These are phyloP conservation scores for Drosophila repletoides DNA, from an alignment of 1,140 invertebrate species.

Conservation along the genomic window DNA sequence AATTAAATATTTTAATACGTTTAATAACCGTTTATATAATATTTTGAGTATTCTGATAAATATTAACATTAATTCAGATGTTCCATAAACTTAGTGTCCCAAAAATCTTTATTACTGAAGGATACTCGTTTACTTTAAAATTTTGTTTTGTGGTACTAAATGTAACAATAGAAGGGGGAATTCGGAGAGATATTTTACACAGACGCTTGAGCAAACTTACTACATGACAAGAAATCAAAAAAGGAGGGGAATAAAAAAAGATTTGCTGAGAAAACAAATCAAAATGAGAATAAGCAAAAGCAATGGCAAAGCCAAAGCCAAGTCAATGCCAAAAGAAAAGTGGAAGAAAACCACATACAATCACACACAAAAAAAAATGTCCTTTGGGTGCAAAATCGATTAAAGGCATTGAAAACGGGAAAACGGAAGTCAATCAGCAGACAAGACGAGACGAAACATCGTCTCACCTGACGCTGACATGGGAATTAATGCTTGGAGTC, in stretches of 20 bases:
- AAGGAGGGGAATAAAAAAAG: slow-evolving; percentile 13
- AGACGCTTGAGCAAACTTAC: slow-evolving; percentile 44
- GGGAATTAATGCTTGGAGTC: slow-evolving; percentile 54
- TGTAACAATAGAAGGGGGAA: not conserved
- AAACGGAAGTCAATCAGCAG: slow-evolving; percentile 79
- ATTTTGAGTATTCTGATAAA: too few species aligned
- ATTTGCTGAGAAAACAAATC: slow-evolving; percentile 58
- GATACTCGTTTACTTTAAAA: too few species aligned
- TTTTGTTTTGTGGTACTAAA: not conserved
- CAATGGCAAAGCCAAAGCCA: not conserved
- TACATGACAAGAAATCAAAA: slow-evolving; percentile 17
- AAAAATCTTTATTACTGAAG: too few species aligned
- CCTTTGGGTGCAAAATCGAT: slow-evolving; percentile 81
- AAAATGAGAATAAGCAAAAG: slow-evolving; percentile 45
- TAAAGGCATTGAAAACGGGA: slow-evolving; percentile 54
- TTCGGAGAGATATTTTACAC: slow-evolving; percentile 42
- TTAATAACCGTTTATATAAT: too few species aligned
- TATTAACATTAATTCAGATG: too few species aligned
- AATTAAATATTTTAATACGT: too few species aligned
- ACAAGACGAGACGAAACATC: slow-evolving; percentile 10
- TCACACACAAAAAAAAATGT: slow-evolving; percentile 64
- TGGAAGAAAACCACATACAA: slow-evolving; percentile 67
- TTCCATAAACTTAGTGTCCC: too few species aligned
- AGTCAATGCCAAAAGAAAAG: slow-evolving; percentile 8
- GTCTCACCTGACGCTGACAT: slow-evolving; percentile 57